These are phyloP conservation scores for Poeciliopsis gracilis DNA, from an alignment of 2,797 vertebrate species.

Conservation along the genomic window DNA sequence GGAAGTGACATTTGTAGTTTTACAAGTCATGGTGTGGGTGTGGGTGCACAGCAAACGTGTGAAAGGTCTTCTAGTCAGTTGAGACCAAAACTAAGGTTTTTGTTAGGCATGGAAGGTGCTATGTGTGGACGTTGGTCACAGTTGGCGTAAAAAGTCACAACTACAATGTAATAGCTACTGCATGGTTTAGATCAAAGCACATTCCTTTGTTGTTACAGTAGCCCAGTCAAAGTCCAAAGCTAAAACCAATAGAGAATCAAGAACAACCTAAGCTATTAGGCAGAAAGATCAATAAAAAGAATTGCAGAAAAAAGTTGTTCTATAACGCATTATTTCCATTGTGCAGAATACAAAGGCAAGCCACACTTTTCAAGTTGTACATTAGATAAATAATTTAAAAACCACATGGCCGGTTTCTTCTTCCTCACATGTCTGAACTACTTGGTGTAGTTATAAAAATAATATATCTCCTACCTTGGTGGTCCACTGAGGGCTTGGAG, in stretches of 20 bases:
- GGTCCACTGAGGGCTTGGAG: conserved; percentile 92
- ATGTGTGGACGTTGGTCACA: background rate
- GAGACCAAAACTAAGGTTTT: background rate
- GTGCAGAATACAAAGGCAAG: background rate
- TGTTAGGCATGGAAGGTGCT: background rate
- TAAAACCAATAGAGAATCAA: background rate
- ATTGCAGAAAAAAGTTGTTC: background rate
- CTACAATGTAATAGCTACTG: background rate
- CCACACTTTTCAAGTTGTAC: background rate
- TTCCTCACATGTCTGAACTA: background rate
- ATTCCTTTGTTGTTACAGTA: background rate
- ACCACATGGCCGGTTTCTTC: background rate
- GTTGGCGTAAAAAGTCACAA: background rate
- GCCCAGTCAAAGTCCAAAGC: background rate
- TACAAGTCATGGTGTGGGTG: background rate
- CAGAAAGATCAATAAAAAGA: background rate
- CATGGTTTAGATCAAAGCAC: background rate
- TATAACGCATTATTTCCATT: background rate
- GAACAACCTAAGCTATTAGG: background rate
- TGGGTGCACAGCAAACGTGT: background rate
- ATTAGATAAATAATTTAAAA: background rate
- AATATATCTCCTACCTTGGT: conserved; percentile 87
- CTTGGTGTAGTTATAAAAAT: background rate
- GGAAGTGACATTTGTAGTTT: background rate
- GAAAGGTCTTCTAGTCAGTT: background rate